Evolutionary conservation across 1,140 invertebrate genomes (phyloP).

Genomic region (Nylanderia fulva): DNA sequence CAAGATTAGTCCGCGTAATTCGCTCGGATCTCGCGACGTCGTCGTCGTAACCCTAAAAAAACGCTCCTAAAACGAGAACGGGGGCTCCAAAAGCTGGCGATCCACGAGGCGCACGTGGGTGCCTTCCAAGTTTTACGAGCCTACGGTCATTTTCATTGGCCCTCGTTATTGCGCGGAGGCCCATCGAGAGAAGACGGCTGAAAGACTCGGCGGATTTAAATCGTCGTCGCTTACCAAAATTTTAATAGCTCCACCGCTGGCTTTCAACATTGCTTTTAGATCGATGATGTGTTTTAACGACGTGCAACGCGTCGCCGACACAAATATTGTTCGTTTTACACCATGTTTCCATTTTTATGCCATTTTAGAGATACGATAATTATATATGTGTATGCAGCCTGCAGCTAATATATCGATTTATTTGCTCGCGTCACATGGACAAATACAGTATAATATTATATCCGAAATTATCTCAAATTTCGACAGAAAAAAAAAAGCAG

Average conservation of each 20-base stretch:
- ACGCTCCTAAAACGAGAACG: background rate
- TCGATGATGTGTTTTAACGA: background rate
- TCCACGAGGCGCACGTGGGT: slow-evolving; percentile 16
- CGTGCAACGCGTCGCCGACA: background rate
- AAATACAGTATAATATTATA: background rate
- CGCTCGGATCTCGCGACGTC: background rate
- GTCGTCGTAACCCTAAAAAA: slow-evolving; percentile 1
- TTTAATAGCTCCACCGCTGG: background rate
- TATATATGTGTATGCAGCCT: background rate
- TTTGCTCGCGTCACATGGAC: background rate
- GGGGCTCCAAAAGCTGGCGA: background rate
- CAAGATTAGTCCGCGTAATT: slow-evolving; percentile 27
- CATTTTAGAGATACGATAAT: background rate
- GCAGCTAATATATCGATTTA: slow-evolving; percentile 28
- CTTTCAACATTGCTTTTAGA: slow-evolving; percentile 26
- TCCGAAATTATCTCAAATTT: slow-evolving; percentile 10
- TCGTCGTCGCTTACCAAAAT: slow-evolving; percentile 20
- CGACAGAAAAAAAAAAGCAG: background rate
- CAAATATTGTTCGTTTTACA: background rate
- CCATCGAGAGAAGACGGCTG: background rate
- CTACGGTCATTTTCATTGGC: slow-evolving; percentile 39
- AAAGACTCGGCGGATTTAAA: slow-evolving; percentile 20
- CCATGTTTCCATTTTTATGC: slow-evolving; percentile 7
- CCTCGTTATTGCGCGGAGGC: slow-evolving; percentile 35
- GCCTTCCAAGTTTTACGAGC: slow-evolving; percentile 46